Evolutionary conservation across 2,888 invertebrate species (phyloP), one percentile per base, ranked within the genome.

Genomic region (Fragum whitleyi): DNA sequence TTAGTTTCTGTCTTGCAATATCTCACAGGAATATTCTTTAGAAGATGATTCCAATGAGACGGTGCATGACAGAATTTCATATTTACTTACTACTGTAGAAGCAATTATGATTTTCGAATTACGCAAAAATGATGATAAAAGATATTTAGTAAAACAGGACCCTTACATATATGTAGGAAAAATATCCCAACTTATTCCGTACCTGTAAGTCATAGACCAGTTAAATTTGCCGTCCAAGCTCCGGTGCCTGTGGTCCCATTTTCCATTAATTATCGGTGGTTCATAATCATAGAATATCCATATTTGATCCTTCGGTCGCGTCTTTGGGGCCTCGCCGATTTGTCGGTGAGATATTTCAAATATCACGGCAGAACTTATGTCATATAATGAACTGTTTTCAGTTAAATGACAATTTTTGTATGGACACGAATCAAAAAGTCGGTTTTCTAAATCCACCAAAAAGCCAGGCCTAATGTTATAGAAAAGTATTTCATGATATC

Each of bases 131-230:
- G n/a, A n/a, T n/a, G n/a, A n/a, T n/a, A n/a, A n/a, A n/a, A n/a
- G n/a, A n/a, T n/a, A n/a, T n/a, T n/a, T n/a, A n/a, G n/a, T n/a
- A n/a, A n/a, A n/a, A n/a, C n/a, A n/a, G n/a, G n/a, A n/a, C n/a
- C n/a, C n/a, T n/a, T n/a, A n/a, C n/a, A n/a, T n/a, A n/a, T n/a
- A n/a, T n/a, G n/a, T n/a, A n/a, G n/a, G n/a, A n/a, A n/a, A n/a
- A n/a, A n/a, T n/a, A n/a, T n/a, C n/a, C n/a, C n/a, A n/a, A n/a
- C n/a, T 36, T 36, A 36, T 9, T 36, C 32, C 32, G 3, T 47
- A 62, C 62, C 62, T 62, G 36, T 62, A 62, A 2, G 62, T 19
- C 62, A 62, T 62, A 19, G 62, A 62, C 62, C 62, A 62, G 62
- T 62, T 62, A 3, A 62, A 21, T 29, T 32, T 3, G 3, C 21